phyloP scores from a whole-genome alignment of 2,797 vertebrate species.

The Anniella stebbinsi region DNA sequence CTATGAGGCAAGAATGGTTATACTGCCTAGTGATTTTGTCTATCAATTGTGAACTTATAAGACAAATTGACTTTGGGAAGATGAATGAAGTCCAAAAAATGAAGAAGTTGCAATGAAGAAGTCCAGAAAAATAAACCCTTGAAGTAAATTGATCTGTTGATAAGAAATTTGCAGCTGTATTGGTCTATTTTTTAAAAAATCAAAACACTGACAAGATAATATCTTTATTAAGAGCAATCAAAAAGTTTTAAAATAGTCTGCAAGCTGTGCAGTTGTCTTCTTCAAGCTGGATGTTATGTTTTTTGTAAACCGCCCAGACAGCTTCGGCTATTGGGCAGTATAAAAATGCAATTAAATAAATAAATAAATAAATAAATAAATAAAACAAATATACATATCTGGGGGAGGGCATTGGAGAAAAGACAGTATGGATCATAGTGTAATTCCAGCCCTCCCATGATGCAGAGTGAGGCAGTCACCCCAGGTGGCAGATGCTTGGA shows the following conservation, averaged over 20 bases:
- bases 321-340: too few species aligned
- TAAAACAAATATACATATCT: background rate
- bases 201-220: background rate
- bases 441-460: background rate
- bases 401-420: too few species aligned
- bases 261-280: background rate
- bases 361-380: too few species aligned
- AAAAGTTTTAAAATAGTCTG: background rate
- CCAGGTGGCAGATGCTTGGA: too few species aligned
- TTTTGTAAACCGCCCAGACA: too few species aligned
- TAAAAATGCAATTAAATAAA: too few species aligned
- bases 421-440: background rate
- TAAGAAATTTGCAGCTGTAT: background rate
- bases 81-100: too few species aligned
- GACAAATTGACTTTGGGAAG: background rate
- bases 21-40: background rate
- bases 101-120: background rate
- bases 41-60: background rate
- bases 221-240: background rate
- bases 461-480: too few species aligned
- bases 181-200: background rate
- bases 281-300: background rate
- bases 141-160: background rate
- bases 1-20: background rate
- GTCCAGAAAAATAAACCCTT: background rate